These are phyloP conservation scores for Melipona bicolor DNA, from an alignment of 2,888 invertebrate species.

Conservation along the genomic window DNA sequence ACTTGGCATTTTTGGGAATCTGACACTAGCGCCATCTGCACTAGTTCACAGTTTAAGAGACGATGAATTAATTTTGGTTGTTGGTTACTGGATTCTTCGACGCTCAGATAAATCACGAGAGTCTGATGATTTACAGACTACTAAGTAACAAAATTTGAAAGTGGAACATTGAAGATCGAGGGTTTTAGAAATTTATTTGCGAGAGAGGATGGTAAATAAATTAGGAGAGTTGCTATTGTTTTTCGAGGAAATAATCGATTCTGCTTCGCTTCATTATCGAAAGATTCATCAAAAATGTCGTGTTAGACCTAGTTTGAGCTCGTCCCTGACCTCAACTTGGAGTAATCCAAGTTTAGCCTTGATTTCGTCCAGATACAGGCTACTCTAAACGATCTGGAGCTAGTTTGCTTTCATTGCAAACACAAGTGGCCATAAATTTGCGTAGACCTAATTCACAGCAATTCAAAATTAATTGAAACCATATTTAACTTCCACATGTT, in stretches of 20 bases:
- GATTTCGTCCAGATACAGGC: constrained; percentile 11
- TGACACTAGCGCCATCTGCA: no score
- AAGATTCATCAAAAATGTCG: constrained; percentile 3
- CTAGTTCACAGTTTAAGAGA: no score
- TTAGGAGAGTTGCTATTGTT: neutral
- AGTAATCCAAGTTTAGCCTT: constrained; percentile 18
- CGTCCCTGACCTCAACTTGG: constrained; percentile 13
- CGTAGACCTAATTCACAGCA: neutral
- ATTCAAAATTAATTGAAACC: neutral
- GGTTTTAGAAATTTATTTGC: neutral
- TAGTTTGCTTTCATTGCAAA: constrained; percentile 4
- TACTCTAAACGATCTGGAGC: neutral
- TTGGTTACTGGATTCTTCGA: no score
- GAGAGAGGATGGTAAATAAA: neutral
- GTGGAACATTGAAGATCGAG: no score
- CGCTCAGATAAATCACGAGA: no score
- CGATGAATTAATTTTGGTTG: no score
- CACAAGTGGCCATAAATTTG: neutral
- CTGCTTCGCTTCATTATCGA: neutral
- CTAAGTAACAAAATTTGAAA: no score
- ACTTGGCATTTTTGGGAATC: no score
- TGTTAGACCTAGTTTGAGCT: constrained; percentile 6
- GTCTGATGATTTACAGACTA: no score
- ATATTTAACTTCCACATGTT: neutral
- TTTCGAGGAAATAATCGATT: constrained; percentile 1